Percentiles rank a stretch among this genome's conserved stretches.
Evolutionary conservation across 64 coral and sea anemone genomes (phyloP).

Genomic region (Montipora efflorescens): DNA sequence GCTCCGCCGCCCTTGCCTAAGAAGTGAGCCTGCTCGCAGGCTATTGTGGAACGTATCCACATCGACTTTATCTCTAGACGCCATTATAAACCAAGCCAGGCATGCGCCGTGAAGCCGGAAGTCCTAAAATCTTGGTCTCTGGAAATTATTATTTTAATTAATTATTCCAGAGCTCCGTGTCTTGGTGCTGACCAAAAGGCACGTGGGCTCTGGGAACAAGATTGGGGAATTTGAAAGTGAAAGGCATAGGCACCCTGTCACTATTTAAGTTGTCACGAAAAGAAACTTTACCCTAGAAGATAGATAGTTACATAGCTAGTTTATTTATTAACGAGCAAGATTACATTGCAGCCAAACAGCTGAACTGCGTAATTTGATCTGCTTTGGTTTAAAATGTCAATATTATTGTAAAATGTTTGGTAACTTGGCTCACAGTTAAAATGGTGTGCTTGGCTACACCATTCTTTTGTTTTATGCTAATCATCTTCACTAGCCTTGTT

Average conservation of each 20-base stretch:
- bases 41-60: too few species aligned
- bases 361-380: slow-evolving; percentile 14
- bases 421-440: not conserved
- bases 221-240: slow-evolving; percentile 1
- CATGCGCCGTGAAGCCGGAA: too few species aligned
- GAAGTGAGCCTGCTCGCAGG: too few species aligned
- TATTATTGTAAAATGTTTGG: slow-evolving; percentile 16
- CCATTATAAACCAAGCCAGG: too few species aligned
- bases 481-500: too few species aligned
- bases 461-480: not conserved
- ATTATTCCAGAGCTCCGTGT: too few species aligned
- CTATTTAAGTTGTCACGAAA: slow-evolving; percentile 7
- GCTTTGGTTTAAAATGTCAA: not conserved
- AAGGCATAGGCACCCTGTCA: slow-evolving; percentile 7
- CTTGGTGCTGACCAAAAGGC: too few species aligned
- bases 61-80: too few species aligned
- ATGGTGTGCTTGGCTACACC: not conserved
- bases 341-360: not conserved
- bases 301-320: slow-evolving; percentile 5
- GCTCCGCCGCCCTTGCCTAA: too few species aligned
- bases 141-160: too few species aligned
- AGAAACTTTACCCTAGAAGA: slow-evolving; percentile 5
- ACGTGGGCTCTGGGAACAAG: too few species aligned
- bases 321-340: slow-evolving; percentile 19
- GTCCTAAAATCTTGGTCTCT: too few species aligned